Base-by-base conservation (phyloP, 2,888 invertebrate genomes). In the Coecobrya sp. region DNA sequence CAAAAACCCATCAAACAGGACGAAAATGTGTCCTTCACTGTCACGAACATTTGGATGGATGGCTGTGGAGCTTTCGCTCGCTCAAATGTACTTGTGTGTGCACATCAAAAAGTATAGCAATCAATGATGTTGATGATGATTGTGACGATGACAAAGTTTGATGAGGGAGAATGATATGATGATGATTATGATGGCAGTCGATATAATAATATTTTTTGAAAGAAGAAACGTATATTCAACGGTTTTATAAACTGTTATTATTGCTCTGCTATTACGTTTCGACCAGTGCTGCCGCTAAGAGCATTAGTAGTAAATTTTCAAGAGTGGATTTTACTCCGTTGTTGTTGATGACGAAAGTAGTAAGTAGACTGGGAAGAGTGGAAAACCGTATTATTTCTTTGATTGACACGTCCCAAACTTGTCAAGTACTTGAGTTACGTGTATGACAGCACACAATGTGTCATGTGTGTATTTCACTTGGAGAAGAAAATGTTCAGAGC, bases 341-440 rank as follows among this genome's bases (percentile, higher is more conserved):
- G 70, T 70, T 59, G 45, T 62, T 84, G 65, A 86, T 86, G 82
- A 81, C 82, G 81, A 73, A 70, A 30, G 19, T 81, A 11, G 62
- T 65, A 0, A 42, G 42, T n/a, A 19, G 62, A 62, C 7, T 16
- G 59, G 4, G 27, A 68, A 59, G 68, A 85, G 86, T 70, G 68
- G 81, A 91, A 62, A 91, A 91, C 82, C 82, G 87, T 91, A 91
- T 91, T 91, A 91, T 87, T 91, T 82, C 82, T 59, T 87, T 92
- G 92, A 92, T 89, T 92, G 92, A 92, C 92, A 89, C 79, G 85
- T 92, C 79, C 92, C 36, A 89, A 92, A 92, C 92, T 92, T 92
- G 92, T 92, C 92, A 92, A 89, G 89, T 89, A 65, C 76, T 92
- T 92, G 73, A 86, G 86, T 84, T 62, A 76, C 76, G 65, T 85